Conservation (phyloP, 2,113 vertebrate genomes). For the Leptobrachium leishanense region DNA sequence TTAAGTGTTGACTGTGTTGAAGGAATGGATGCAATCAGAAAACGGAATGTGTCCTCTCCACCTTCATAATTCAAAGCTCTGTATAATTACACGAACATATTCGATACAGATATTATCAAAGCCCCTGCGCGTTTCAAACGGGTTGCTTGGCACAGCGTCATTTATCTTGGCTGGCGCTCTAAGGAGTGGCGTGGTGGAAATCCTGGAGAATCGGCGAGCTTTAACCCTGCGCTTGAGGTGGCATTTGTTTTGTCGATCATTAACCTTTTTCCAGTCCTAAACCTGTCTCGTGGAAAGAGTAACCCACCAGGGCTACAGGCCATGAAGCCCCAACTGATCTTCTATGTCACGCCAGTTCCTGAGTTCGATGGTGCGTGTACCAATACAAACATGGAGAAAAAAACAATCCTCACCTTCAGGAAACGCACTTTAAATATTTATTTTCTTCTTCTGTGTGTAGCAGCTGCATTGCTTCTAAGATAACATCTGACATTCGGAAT, state of each 20-base stretch:
- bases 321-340: background rate
- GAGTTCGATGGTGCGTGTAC: background rate
- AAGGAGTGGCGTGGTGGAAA: background rate
- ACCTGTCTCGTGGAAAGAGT: slow-evolving; percentile 6
- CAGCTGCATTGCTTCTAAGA: background rate
- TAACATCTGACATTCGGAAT: background rate
- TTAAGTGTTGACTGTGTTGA: slow-evolving; percentile 34
- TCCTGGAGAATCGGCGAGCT: background rate
- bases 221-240: slow-evolving; percentile 7
- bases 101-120: slow-evolving; percentile 41
- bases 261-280: slow-evolving; percentile 5
- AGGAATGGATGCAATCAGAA: slow-evolving; percentile 48
- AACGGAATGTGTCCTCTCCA: slow-evolving; percentile 44
- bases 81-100: slow-evolving; percentile 45
- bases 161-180: slow-evolving; percentile 38
- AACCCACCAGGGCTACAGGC: background rate
- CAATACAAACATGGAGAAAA: background rate
- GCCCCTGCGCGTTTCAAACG: slow-evolving; percentile 30
- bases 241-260: slow-evolving; percentile 29
- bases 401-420: background rate
- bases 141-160: slow-evolving; percentile 22
- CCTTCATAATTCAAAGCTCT: slow-evolving; percentile 45
- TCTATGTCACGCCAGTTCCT: background rate
- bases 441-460: background rate
- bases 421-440: too few species aligned